Percentiles rank a stretch among this genome's conserved stretches.
Evolutionary conservation across 2,797 vertebrate genomes (phyloP).

Genomic region (Eleutherodactylus coqui): DNA sequence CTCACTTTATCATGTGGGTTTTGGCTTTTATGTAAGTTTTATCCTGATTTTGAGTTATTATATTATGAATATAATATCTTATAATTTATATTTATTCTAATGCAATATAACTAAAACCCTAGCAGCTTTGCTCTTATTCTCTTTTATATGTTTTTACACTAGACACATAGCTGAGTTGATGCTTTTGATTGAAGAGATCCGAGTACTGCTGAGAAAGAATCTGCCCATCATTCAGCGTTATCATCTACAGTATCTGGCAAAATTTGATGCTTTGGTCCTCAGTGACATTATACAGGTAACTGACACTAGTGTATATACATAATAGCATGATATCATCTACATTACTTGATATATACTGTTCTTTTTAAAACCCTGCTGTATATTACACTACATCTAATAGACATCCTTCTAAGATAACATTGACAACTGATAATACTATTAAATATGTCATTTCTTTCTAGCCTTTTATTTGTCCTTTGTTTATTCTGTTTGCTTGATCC

Average conservation of each 20-base stretch:
- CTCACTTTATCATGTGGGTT: too few relatives aligned
- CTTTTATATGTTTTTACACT: conserved; percentile 16
- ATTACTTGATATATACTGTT: neutral
- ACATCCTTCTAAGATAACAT: neutral
- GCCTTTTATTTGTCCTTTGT: neutral
- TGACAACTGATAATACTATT: neutral
- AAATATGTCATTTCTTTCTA: neutral
- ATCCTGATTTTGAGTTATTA: neutral
- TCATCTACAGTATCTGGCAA: conserved; percentile 88
- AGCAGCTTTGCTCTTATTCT: neutral
- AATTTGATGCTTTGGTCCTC: conserved; percentile 88
- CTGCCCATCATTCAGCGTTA: conserved; percentile 82
- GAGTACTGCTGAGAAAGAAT: conserved; percentile 74
- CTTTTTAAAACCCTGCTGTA: neutral
- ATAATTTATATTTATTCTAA: neutral
- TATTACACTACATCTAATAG: neutral
- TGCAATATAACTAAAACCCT: neutral
- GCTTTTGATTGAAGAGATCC: conserved; percentile 84
- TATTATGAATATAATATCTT: neutral
- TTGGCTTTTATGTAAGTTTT: neutral
- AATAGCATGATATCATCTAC: neutral
- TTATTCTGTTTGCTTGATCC: too few relatives aligned
- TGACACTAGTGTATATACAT: neutral
- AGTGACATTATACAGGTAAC: conserved; percentile 90
- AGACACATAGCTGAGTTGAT: conserved; percentile 88